Percentiles rank a stretch among this genome's conserved stretches.
These are phyloP conservation scores for Drosophila meridionalis DNA, from an alignment of 2,888 invertebrate genomes.

Conservation along the genomic window DNA sequence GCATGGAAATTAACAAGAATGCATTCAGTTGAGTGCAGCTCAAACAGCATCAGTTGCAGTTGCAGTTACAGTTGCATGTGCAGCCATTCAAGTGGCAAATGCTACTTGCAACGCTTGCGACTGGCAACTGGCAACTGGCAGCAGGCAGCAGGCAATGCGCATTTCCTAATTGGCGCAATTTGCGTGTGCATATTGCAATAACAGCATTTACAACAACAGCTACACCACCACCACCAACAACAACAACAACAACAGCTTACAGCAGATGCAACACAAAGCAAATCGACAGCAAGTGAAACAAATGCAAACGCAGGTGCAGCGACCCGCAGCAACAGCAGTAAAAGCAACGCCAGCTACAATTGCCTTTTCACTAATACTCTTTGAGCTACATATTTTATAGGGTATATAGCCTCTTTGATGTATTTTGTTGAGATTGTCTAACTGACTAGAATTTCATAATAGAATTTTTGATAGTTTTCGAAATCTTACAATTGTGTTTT, in stretches of 20 bases:
- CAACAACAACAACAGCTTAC: conserved; percentile 32
- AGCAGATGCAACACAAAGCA: conserved; percentile 53
- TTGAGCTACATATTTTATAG: background rate
- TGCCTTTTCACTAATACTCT: conserved; percentile 47
- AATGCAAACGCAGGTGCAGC: conserved; percentile 46
- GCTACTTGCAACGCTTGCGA: conserved; percentile 39
- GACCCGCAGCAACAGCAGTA: conserved; percentile 28
- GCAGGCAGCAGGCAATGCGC: conserved; percentile 62
- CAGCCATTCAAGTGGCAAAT: conserved; percentile 58
- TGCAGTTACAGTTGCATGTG: conserved; percentile 27
- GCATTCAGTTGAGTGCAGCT: conserved; percentile 52
- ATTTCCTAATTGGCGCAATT: conserved; percentile 77
- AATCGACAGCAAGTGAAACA: conserved; percentile 53
- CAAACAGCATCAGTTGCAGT: conserved; percentile 41
- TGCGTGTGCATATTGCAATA: conserved; percentile 75
- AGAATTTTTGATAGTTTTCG: background rate
- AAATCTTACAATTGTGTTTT: too few relatives aligned
- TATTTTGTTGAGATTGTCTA: background rate
- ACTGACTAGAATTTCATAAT: background rate
- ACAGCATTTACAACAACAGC: conserved; percentile 43
- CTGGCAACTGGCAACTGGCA: conserved; percentile 32
- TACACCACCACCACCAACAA: conserved; percentile 32
- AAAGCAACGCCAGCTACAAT: conserved; percentile 33
- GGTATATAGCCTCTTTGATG: conserved; percentile 4
- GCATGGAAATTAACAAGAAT: conserved; percentile 68